Evolutionary conservation across 2,797 vertebrate species (phyloP).

Genomic region (Crocidura indochinensis): DNA sequence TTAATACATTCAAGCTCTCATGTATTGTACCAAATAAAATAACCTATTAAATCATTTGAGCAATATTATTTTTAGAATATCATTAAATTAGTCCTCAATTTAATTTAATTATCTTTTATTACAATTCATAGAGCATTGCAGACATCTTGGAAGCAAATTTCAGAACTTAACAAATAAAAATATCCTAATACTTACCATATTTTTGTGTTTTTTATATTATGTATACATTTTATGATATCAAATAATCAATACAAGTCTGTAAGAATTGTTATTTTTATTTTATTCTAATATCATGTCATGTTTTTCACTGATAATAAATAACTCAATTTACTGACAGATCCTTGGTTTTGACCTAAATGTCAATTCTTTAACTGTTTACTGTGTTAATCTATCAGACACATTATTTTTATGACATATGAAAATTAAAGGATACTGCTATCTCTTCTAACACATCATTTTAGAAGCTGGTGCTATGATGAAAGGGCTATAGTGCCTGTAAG

Average conservation of each 20-base stretch:
- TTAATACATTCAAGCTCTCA: background rate
- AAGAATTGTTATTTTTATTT: no score
- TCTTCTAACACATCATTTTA: no score
- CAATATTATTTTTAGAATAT: background rate
- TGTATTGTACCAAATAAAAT: slow-evolving; percentile 7
- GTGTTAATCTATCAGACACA: slow-evolving; percentile 15
- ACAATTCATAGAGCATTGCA: background rate
- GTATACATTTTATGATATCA: no score
- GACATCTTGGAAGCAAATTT: background rate
- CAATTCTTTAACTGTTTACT: background rate
- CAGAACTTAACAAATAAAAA: no score
- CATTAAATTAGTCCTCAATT: slow-evolving; percentile 6
- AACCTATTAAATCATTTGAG: background rate
- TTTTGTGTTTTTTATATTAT: no score
- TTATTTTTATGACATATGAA: background rate
- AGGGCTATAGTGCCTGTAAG: no score
- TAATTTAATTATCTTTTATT: background rate
- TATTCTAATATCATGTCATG: background rate
- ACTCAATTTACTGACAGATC: slow-evolving; percentile 54
- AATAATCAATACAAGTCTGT: no score
- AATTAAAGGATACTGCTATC: no score
- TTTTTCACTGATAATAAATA: background rate
- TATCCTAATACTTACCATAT: no score
- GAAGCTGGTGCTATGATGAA: background rate
- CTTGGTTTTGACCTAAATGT: slow-evolving; percentile 47